These are phyloP conservation scores for Spinibarbus caldwelli DNA, from an alignment of 2,797 vertebrate species.

Conservation along the genomic window DNA sequence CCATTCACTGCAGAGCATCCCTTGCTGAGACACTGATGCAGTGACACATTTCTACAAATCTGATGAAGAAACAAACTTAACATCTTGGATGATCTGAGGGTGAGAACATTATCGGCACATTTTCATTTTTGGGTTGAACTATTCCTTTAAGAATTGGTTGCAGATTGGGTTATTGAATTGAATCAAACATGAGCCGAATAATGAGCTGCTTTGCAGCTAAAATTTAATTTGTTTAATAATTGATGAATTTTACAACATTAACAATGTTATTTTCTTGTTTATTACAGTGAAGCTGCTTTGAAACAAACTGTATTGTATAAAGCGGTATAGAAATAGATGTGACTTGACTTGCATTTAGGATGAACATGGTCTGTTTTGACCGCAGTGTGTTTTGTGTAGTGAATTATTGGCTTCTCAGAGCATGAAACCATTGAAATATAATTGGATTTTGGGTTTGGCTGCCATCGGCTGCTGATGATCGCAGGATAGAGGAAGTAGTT, in stretches of 20 bases:
- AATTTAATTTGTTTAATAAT: background rate
- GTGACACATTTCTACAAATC: too few relatives aligned
- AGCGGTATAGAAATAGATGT: background rate
- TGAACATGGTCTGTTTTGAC: background rate
- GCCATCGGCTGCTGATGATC: background rate
- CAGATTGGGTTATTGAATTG: too few relatives aligned
- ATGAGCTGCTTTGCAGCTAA: too few relatives aligned
- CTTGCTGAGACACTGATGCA: too few relatives aligned
- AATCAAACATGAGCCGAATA: too few relatives aligned
- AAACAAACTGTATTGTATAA: background rate
- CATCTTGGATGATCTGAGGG: too few relatives aligned
- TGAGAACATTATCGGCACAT: too few relatives aligned
- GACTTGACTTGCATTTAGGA: background rate
- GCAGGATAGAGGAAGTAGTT: background rate
- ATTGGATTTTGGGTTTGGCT: background rate
- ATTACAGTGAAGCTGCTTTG: background rate
- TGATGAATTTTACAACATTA: background rate
- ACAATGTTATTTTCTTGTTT: background rate
- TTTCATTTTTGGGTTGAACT: too few relatives aligned
- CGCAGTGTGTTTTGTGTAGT: background rate
- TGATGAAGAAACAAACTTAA: too few relatives aligned
- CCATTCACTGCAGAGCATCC: too few relatives aligned
- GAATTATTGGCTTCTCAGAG: background rate
- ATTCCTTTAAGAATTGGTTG: too few relatives aligned
- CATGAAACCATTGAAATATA: background rate